Base-by-base conservation (phyloP, 1,140 invertebrate genomes). In the Scylla paramamosain region DNA sequence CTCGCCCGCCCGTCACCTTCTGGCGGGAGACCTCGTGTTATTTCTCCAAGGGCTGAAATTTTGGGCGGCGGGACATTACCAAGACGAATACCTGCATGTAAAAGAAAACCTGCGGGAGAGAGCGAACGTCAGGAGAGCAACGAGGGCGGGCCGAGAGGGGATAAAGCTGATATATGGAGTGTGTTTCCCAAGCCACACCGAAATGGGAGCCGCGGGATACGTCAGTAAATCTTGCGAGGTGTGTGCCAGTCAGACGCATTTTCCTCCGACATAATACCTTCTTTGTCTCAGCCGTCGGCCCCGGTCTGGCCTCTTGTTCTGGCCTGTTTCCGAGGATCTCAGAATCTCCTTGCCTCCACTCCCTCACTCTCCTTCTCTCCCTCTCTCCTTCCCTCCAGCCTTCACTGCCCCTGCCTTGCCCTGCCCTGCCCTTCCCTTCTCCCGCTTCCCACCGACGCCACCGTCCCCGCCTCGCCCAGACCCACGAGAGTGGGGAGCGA, bases 141-240 rank as follows among this genome's bases (percentile, higher is more conserved):
- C 67, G 67, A 77, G 67, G 67, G 67, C 16, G 25, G 67, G 67
- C 67, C 67, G 67, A n/a, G 67, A 46, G 39, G 84, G 84, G 84
- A 87, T 87, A 87, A 87, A 87, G 31, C 84, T 87, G 84, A 87
- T 39, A 87, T 87, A 87, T 87, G 84, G 84, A 46, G 31, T 87
- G 84, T 39, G 84, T 87, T 87, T 87, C 39, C 84, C 31, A 32
- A 87, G 39, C 84, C 31, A 31, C 84, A 39, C 84, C 84, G 39
- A 28, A 87, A 87, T 87, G 39, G 84, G 84, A 87, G 84, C 39
- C 25, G 12, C 31, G 39, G 84, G 39, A 87, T 87, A 87, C 84
- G 84, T 39, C 84, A 46, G 84, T 87, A 87, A 87, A 87, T 87
- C 84, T 87, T 87, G 84, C 31, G 84, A 46, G 84, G 84, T 87